Base-by-base conservation (phyloP, 1,140 invertebrate species). In the Drosophila equinoxialis region DNA sequence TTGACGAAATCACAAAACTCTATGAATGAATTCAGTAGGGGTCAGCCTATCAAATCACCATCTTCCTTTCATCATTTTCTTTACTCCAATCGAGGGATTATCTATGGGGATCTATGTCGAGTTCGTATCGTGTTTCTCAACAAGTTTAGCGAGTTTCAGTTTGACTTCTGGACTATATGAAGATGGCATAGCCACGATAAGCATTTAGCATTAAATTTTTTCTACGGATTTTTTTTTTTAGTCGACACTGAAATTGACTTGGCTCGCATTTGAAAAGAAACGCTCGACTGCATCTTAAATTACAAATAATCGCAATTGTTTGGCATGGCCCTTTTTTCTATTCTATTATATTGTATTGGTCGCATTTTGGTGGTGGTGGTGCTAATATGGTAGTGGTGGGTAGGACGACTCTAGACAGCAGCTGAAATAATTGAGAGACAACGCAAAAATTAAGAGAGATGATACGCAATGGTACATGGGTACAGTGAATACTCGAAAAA, bases 401-500 rank as follows among this genome's bases (percentile, higher is more conserved):
- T 61, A 58, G 39, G 17, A 54, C 11, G 74, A 26, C 41, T 61
- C 68, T 37, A 10, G 42, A 70, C 54, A 68, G 89, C 89, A 91
- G 89, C 89, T 91, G 89, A 91, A 91, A 91, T 91, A 91, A 91
- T 91, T 85, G 81, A 91, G 81, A 90, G 85, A 90, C 83, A 89
- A 84, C 77, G 77, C 80, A 81, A 76, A 51, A 71, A 77, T 80
- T 80, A 83, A 72, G 63, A 76, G 80, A 83, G 80, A 72, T 75
- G 65, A 71, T 71, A 71, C 51, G 59, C 26, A 59, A 39, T 37
- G 57, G 33, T 20, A 59, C n/a, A 20, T 33, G 8, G 11, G 11
- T 59, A 65, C 48, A 33, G 62, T 66, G 35, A 55, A 54, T 39
- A 65, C 41, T 0, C 11, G 35, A 26, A 26, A 26, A 39, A 39